Evolutionary conservation across 2,113 vertebrate genomes (phyloP).

Genomic region (Microtus ochrogaster): DNA sequence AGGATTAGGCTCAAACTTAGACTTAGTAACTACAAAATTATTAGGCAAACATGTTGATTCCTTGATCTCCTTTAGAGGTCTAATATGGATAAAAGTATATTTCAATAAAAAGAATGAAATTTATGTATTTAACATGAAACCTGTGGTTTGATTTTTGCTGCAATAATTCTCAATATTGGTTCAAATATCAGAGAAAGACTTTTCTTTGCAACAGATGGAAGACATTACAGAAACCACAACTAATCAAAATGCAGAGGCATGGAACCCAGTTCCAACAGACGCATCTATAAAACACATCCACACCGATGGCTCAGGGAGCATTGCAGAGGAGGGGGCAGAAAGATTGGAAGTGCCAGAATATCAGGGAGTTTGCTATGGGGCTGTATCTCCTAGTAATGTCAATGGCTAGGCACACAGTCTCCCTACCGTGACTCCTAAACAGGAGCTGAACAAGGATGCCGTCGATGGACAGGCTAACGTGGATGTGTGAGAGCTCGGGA

Average conservation of each 20-base stretch:
- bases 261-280: not conserved
- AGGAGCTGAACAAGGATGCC: not conserved
- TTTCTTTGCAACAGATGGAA: not conserved
- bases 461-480: not conserved
- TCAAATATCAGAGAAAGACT: not conserved
- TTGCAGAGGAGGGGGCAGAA: not conserved
- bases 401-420: not conserved
- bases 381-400: not conserved
- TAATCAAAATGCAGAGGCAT: not conserved
- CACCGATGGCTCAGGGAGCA: not conserved
- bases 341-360: not conserved
- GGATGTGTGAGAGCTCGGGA: too few species aligned
- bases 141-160: not conserved
- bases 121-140: conserved; percentile 14
- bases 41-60: not conserved
- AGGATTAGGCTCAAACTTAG: conserved; percentile 18
- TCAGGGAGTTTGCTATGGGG: not conserved
- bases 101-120: conserved; percentile 4
- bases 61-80: not conserved
- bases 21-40: not conserved
- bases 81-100: not conserved
- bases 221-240: not conserved
- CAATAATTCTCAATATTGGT: not conserved
- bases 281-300: not conserved
- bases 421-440: not conserved